phyloP scores from a whole-genome alignment of 1,140 invertebrate species.

The Berghia stephanieae region DNA sequence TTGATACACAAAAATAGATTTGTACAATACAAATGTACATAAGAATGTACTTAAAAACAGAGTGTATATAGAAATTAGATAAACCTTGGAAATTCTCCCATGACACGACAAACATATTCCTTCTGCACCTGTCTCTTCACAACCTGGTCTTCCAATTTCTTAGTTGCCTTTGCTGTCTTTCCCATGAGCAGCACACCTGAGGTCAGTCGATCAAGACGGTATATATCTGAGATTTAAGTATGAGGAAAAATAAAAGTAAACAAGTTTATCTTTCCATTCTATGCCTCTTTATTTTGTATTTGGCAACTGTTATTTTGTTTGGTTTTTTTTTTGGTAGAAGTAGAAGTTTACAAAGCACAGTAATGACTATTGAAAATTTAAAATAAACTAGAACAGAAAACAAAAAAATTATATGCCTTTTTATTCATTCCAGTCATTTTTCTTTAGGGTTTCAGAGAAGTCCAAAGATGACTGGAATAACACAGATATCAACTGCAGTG shows the following conservation, averaged over 20 bases:
- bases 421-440: too few relatives aligned
- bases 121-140: conserved; percentile 90
- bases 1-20: not conserved
- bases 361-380: too few relatives aligned
- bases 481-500: too few relatives aligned
- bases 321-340: too few relatives aligned
- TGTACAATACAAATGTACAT: not conserved
- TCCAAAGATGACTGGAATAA: too few relatives aligned
- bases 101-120: conserved; percentile 96
- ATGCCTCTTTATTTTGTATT: too few relatives aligned
- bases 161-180: conserved; percentile 71
- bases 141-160: conserved; percentile 74
- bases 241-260: not conserved
- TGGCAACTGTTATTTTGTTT: too few relatives aligned
- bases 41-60: not conserved
- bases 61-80: not conserved
- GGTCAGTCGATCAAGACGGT: conserved; percentile 84
- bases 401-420: too few relatives aligned
- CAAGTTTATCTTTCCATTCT: not conserved
- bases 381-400: too few relatives aligned
- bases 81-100: conserved; percentile 94
- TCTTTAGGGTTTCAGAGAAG: too few relatives aligned
- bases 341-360: too few relatives aligned
- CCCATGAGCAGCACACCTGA: conserved; percentile 94
- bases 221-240: conserved; percentile 60